Conservation (phyloP, 1,140 invertebrate species). For the Vanessa atalanta region DNA sequence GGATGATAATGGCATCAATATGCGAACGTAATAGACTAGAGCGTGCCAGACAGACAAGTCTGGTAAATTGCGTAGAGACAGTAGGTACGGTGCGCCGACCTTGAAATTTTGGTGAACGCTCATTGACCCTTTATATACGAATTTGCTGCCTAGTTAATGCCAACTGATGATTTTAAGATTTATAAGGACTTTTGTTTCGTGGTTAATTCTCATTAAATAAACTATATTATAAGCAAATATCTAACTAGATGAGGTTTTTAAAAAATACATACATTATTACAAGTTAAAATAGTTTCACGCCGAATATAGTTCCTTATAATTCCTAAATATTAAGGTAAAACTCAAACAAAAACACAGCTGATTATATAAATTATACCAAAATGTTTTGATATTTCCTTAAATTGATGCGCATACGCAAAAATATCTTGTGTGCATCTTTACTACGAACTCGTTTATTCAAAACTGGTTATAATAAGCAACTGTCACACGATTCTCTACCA, state of each 20-base stretch:
- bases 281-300: background rate
- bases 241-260: background rate
- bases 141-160: conserved; percentile 45
- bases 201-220: background rate
- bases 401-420: conserved; percentile 38
- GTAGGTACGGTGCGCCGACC: conserved; percentile 46
- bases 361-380: background rate
- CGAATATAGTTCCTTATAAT: background rate
- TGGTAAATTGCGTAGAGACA: conserved; percentile 46
- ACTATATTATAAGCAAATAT: background rate
- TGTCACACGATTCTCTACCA: conserved; percentile 31
- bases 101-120: conserved; percentile 50
- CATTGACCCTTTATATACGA: conserved; percentile 54
- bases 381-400: conserved; percentile 24
- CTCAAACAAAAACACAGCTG: background rate
- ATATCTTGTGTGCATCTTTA: conserved; percentile 43
- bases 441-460: conserved; percentile 43
- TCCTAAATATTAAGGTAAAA: background rate
- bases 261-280: too few relatives aligned
- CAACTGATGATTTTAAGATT: conserved; percentile 31
- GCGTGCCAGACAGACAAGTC: conserved; percentile 43
- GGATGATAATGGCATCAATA: conserved; percentile 30
- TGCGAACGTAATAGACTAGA: conserved; percentile 34
- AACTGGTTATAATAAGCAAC: conserved; percentile 37
- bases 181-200: background rate